Percentiles rank a stretch among this genome's conserved stretches.
Evolutionary conservation across 2,888 invertebrate genomes (phyloP).

Genomic region (Gandaritis pyraliata): DNA sequence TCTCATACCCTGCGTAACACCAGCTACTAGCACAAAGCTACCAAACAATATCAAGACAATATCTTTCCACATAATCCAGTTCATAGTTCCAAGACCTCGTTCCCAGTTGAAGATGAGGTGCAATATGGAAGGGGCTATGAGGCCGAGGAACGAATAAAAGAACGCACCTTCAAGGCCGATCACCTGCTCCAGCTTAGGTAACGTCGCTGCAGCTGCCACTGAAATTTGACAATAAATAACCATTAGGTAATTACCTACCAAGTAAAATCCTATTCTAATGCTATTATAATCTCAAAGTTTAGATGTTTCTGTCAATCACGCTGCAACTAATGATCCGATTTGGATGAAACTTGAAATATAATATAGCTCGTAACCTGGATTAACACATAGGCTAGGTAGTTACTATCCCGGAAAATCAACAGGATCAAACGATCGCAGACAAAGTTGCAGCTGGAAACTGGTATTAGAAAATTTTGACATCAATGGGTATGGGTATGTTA

Average conservation of each 20-base stretch:
- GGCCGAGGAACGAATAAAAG: slow-evolving; percentile 89
- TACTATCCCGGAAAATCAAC: too few relatives aligned
- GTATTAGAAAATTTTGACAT: too few relatives aligned
- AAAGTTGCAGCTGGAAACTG: too few relatives aligned
- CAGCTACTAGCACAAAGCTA: slow-evolving; percentile 87
- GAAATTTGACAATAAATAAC: slow-evolving; percentile 42
- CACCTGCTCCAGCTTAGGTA: slow-evolving; percentile 75
- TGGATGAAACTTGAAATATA: too few relatives aligned
- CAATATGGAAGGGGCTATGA: slow-evolving; percentile 89
- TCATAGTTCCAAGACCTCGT: slow-evolving; percentile 85
- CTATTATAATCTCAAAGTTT: too few relatives aligned
- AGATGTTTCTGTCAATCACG: too few relatives aligned
- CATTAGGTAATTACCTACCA: neutral
- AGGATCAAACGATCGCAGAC: too few relatives aligned
- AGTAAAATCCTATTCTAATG: too few relatives aligned
- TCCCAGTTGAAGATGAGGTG: slow-evolving; percentile 90
- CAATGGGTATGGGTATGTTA: too few relatives aligned
- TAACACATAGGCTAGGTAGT: too few relatives aligned
- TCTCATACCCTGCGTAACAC: slow-evolving; percentile 80
- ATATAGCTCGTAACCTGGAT: too few relatives aligned
- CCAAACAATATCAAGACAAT: slow-evolving; percentile 84
- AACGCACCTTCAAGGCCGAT: slow-evolving; percentile 82
- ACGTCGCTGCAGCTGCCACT: slow-evolving; percentile 73
- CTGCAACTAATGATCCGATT: too few relatives aligned
- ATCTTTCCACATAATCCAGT: slow-evolving; percentile 89